A percentile compares a stretch with the other conserved stretches of the same genome.
Evolutionary conservation across 2,113 vertebrate genomes (phyloP).

Genomic region (Chauna torquata): DNA sequence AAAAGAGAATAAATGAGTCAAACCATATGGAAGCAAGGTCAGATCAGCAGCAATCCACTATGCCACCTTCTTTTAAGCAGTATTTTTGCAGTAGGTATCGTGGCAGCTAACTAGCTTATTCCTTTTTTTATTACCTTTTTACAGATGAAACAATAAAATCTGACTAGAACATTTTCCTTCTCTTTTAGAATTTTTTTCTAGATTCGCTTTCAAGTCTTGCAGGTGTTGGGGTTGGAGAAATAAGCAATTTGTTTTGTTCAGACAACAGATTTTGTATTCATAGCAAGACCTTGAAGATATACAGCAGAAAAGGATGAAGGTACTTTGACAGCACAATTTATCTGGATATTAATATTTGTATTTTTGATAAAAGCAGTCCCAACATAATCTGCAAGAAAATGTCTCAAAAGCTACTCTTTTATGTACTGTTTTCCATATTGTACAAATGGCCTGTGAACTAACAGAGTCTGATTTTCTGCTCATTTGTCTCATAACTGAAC

Average conservation of each 20-base stretch:
- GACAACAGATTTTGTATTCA: background rate
- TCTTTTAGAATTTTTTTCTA: background rate
- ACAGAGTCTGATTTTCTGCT: background rate
- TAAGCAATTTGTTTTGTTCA: background rate
- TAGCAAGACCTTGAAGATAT: background rate
- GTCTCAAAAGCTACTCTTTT: background rate
- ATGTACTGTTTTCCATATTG: background rate
- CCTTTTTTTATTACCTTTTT: background rate
- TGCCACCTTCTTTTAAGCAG: background rate
- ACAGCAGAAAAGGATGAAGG: background rate
- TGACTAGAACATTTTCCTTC: background rate
- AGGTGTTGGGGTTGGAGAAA: background rate
- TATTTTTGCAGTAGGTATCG: background rate
- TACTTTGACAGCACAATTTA: background rate
- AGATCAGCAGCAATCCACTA: background rate
- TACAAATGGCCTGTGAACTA: background rate
- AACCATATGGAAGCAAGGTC: background rate
- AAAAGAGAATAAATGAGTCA: background rate
- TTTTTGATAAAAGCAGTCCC: background rate
- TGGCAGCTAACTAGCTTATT: background rate
- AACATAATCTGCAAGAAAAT: background rate
- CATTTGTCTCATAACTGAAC: background rate
- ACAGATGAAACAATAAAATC: background rate
- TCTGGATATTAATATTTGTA: background rate
- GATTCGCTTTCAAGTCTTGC: background rate